Percentiles rank a stretch among this genome's conserved stretches.
Conservation (phyloP, 2,888 invertebrate species). For the Deilephila porcellus region DNA sequence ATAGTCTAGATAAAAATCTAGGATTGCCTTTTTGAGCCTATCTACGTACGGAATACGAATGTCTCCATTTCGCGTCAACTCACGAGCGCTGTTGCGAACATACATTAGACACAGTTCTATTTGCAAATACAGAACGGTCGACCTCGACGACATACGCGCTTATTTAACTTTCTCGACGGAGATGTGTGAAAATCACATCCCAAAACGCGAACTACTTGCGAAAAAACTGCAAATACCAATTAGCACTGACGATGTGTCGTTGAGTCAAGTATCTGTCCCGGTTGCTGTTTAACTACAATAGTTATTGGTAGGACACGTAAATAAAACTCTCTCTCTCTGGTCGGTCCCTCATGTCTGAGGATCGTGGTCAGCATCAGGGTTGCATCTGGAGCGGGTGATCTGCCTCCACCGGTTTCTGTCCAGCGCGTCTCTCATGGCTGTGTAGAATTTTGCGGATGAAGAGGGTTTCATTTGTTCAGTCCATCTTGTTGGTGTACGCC, state of each 20-base stretch:
- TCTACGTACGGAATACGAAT: background rate
- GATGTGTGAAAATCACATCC: conserved; percentile 18
- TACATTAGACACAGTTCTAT: conserved; percentile 4
- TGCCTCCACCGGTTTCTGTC: too few species aligned
- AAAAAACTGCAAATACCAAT: conserved; percentile 16
- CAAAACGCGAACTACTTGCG: background rate
- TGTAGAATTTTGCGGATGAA: too few species aligned
- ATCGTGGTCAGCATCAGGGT: too few species aligned
- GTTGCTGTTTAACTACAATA: too few species aligned
- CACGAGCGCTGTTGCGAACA: background rate
- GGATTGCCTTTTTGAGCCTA: background rate
- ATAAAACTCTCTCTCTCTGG: too few species aligned
- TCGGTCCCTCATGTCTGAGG: too few species aligned
- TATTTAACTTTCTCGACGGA: conserved; percentile 16
- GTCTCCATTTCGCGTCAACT: background rate
- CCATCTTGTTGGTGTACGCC: too few species aligned
- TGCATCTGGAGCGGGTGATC: too few species aligned
- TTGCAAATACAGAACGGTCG: conserved; percentile 10
- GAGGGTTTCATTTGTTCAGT: too few species aligned
- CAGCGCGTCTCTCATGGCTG: too few species aligned
- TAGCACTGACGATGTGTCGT: background rate
- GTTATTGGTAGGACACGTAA: too few species aligned
- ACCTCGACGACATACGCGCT: background rate
- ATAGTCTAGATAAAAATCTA: background rate
- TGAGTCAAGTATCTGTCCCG: background rate